Evolutionary conservation across 2,888 invertebrate genomes (phyloP).

Genomic region (Hydropsyche betteni): DNA sequence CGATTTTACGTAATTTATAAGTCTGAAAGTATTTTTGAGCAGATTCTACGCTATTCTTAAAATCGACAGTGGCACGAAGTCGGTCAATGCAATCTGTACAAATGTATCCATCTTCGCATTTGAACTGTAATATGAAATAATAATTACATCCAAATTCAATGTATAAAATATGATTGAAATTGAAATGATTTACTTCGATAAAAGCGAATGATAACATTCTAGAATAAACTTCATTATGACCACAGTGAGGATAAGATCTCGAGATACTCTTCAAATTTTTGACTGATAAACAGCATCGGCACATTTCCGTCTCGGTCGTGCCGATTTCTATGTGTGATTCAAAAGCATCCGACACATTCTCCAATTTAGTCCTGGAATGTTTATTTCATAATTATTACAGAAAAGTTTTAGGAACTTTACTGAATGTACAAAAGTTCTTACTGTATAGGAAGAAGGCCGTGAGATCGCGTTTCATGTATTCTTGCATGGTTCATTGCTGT

Average conservation of each 20-base stretch:
- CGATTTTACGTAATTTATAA: neutral
- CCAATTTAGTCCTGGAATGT: too few species aligned
- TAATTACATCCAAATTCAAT: neutral
- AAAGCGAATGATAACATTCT: constrained; percentile 45
- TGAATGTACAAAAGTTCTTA: too few species aligned
- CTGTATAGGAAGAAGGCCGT: too few species aligned
- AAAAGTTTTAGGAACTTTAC: too few species aligned
- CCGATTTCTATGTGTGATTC: too few species aligned
- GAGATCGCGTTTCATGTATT: too few species aligned
- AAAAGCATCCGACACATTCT: too few species aligned
- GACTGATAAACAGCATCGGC: constrained; percentile 46
- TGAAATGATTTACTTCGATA: constrained; percentile 30
- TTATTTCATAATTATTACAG: too few species aligned
- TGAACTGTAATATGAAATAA: constrained; percentile 40
- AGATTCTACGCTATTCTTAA: constrained; percentile 44
- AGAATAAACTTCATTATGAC: constrained; percentile 45
- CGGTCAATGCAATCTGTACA: constrained; percentile 47
- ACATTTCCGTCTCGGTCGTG: constrained; percentile 16
- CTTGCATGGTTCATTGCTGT: too few species aligned
- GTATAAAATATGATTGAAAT: constrained; percentile 3
- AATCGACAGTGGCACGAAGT: constrained; percentile 42
- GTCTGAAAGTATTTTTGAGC: constrained; percentile 40
- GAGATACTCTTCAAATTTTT: constrained; percentile 43
- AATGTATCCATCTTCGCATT: constrained; percentile 41
- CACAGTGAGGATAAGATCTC: constrained; percentile 45